Evolutionary conservation across 2,113 vertebrate genomes (phyloP).

Genomic region (Neopipo cinnamomea): DNA sequence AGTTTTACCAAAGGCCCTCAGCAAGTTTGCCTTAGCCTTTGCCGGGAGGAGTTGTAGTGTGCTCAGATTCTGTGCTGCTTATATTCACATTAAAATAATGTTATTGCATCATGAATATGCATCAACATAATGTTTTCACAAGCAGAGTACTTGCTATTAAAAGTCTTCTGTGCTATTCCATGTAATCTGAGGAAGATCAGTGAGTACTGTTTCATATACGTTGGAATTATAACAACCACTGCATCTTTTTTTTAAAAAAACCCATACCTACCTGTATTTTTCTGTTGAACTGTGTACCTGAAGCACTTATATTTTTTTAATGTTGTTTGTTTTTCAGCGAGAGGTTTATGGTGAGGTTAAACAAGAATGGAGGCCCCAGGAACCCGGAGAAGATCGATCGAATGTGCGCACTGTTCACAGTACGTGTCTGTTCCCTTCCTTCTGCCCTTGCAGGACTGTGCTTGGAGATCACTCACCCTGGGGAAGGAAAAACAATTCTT

Average conservation of each 20-base stretch:
- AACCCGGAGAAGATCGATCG: conserved; percentile 95
- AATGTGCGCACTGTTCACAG: conserved; percentile 94
- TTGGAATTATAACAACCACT: neutral
- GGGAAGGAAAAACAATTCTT: neutral
- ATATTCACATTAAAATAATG: neutral
- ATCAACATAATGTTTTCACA: neutral
- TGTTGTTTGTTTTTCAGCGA: conserved; percentile 81
- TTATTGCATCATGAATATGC: neutral
- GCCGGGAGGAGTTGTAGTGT: neutral
- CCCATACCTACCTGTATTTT: neutral
- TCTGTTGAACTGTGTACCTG: neutral
- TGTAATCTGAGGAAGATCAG: neutral
- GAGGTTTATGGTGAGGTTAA: conserved; percentile 95
- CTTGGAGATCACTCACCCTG: neutral
- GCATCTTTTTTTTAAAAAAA: neutral
- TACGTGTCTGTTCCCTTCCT: conserved; percentile 69
- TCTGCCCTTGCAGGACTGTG: neutral
- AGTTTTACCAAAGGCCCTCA: neutral
- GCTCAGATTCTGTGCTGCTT: neutral
- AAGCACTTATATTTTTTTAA: neutral
- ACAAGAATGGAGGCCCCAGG: conserved; percentile 95
- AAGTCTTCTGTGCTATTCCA: neutral
- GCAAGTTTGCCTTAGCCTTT: neutral
- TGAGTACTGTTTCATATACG: neutral
- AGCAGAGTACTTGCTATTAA: neutral